These are phyloP conservation scores for Athripsodes cinereus DNA, from an alignment of 2,888 invertebrate species.

Conservation along the genomic window DNA sequence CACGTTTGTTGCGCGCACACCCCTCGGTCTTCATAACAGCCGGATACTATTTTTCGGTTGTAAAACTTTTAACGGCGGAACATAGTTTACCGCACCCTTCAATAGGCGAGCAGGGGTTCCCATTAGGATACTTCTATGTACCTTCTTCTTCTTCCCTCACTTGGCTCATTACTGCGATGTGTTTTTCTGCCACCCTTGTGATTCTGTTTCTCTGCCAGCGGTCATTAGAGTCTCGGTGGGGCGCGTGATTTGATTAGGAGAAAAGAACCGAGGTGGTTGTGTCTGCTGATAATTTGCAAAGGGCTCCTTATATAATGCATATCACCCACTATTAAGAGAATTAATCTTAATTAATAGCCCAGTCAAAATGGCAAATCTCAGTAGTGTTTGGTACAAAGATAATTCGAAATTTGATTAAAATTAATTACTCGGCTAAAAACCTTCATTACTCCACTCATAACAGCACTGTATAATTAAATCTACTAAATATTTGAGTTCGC, in stretches of 20 bases:
- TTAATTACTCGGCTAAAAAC: no score
- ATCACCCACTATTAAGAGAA: no score
- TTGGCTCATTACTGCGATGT: conserved; percentile 12
- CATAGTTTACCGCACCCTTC: conserved; percentile 21
- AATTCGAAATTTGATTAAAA: no score
- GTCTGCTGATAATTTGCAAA: conserved; percentile 3
- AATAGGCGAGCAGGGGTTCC: conserved; percentile 12
- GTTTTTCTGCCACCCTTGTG: conserved; percentile 8
- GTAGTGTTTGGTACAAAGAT: no score
- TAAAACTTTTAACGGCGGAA: conserved; percentile 26
- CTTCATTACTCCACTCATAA: no score
- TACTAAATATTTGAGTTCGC: no score
- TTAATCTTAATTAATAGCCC: no score
- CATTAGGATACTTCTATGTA: conserved; percentile 7
- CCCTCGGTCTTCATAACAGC: conserved; percentile 14
- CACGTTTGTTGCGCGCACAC: conserved; percentile 36
- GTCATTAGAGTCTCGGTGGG: conserved; percentile 20
- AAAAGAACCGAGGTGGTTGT: background rate
- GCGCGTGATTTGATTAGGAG: conserved; percentile 19
- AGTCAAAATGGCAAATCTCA: no score
- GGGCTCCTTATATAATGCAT: no score
- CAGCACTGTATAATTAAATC: no score
- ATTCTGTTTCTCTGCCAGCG: conserved; percentile 8
- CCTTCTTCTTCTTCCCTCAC: conserved; percentile 7
- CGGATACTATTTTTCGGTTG: conserved; percentile 31